A percentile compares a stretch with the other conserved stretches of the same genome.
These are phyloP conservation scores for Apis mellifera DNA, from an alignment of 1,140 invertebrate species.

Conservation along the genomic window DNA sequence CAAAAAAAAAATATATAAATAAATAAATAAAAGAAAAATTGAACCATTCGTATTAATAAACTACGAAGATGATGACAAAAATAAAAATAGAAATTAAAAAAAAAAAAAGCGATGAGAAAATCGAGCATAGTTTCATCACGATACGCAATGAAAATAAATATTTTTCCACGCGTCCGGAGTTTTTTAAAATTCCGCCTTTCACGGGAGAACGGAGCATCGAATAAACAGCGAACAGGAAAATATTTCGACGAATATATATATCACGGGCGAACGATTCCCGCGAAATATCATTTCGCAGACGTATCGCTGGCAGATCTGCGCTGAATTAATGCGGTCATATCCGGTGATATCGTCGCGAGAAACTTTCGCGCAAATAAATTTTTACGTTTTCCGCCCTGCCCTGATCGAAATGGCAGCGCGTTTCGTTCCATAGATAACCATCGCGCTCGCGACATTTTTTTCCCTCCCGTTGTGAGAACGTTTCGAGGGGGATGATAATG, in stretches of 20 bases:
- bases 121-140: conserved; percentile 6
- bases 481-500: neutral
- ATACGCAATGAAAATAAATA: neutral
- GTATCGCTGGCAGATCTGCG: conserved; percentile 16
- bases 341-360: conserved; percentile 1
- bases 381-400: neutral
- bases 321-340: conserved; percentile 25
- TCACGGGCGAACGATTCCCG: conserved; percentile 12
- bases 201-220: neutral
- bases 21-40: neutral
- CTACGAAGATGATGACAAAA: neutral
- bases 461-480: neutral
- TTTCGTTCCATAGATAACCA: neutral
- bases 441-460: neutral
- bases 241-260: conserved; percentile 25
- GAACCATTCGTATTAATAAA: neutral
- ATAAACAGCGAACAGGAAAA: conserved; percentile 21
- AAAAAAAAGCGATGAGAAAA: neutral
- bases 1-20: neutral
- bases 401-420: neutral
- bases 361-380: conserved; percentile 22
- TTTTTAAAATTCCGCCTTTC: conserved; percentile 12
- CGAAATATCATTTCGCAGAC: conserved; percentile 34
- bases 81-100: too few relatives aligned
- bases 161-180: neutral